Conservation (phyloP, 2,888 invertebrate genomes). For the Beris morrisii region DNA sequence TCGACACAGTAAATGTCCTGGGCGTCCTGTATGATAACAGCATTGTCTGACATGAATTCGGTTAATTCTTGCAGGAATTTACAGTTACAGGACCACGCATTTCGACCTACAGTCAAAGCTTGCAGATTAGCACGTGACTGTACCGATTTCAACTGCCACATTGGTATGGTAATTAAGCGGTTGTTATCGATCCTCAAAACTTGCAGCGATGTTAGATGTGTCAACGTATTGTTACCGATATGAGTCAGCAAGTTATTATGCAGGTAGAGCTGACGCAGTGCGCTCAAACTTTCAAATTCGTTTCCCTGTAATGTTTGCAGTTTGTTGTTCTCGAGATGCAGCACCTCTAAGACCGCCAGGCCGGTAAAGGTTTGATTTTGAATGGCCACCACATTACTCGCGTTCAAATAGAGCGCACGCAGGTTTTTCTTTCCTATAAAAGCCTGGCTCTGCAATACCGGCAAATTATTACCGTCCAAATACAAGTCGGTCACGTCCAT, state of each 20-base stretch:
- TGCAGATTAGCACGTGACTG: constrained; percentile 62
- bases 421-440: constrained; percentile 90
- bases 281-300: constrained; percentile 80
- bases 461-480: constrained; percentile 86
- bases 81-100: constrained; percentile 90
- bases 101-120: constrained; percentile 77
- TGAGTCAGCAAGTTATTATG: constrained; percentile 81
- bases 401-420: constrained; percentile 82
- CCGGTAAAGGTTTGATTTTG: constrained; percentile 91
- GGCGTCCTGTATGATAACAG: constrained; percentile 76
- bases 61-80: constrained; percentile 83
- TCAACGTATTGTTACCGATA: constrained; percentile 79
- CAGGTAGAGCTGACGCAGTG: constrained; percentile 78
- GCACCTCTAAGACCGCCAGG: constrained; percentile 71
- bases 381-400: constrained; percentile 79
- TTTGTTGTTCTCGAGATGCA: constrained; percentile 85
- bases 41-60: constrained; percentile 79
- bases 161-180: constrained; percentile 75
- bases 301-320: constrained; percentile 77
- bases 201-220: constrained; percentile 75
- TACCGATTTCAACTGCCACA: constrained; percentile 69
- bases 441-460: constrained; percentile 80
- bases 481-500: constrained; percentile 94
- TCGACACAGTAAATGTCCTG: constrained; percentile 82
- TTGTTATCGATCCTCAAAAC: constrained; percentile 83